phyloP scores from a whole-genome alignment of 2,113 vertebrate genomes.

The Zosterops borbonicus region DNA sequence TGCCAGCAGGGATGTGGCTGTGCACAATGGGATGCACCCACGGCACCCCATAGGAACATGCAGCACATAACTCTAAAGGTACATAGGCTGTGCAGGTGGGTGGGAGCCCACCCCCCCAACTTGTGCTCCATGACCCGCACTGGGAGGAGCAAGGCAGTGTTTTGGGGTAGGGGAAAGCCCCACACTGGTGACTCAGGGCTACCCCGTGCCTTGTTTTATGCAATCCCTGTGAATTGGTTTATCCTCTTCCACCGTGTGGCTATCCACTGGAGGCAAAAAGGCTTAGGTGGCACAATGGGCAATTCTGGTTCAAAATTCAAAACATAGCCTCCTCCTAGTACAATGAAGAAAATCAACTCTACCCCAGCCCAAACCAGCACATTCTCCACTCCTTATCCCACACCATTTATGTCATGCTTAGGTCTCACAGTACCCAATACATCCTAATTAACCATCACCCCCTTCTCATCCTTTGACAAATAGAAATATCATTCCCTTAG shows the following conservation, averaged over 20 bases:
- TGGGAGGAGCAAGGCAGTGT: neutral
- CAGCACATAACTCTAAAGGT: neutral
- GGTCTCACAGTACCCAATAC: neutral
- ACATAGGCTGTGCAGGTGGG: fast-evolving
- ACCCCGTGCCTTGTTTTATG: neutral
- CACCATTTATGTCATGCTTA: neutral
- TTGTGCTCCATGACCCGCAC: fast-evolving
- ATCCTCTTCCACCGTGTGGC: fast-evolving
- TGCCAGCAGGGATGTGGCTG: neutral
- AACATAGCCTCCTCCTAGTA: neutral
- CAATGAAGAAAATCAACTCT: neutral
- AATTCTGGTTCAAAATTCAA: neutral
- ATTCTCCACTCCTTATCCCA: neutral
- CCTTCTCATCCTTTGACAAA: neutral
- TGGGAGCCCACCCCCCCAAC: neutral
- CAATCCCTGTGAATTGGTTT: neutral
- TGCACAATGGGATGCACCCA: fast-evolving
- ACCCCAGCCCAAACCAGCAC: neutral
- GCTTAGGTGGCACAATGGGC: neutral
- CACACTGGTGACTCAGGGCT: neutral
- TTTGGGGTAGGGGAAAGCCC: neutral
- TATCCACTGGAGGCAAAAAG: neutral
- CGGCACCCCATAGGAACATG: neutral
- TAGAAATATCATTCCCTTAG: neutral
- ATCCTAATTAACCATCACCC: neutral